Evolutionary conservation across 2,888 invertebrate species (phyloP), one percentile per base, ranked within the genome.

Genomic region (Plagodis pulveraria): DNA sequence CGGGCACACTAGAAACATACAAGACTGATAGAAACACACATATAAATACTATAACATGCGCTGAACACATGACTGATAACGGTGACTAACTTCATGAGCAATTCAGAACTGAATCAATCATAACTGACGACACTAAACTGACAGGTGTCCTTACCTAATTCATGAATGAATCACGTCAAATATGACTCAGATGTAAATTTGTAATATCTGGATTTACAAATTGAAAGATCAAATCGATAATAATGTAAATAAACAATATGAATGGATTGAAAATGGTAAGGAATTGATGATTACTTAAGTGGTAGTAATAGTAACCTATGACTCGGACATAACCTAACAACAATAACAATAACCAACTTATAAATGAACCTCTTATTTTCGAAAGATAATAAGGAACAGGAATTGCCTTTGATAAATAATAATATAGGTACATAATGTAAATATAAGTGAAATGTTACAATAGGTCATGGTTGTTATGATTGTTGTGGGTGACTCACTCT

Each of bases 1-100:
- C 89, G 88, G 90, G 89, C 88, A 87, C 73, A 87, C 87, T 74
- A 70, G 65, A 72, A 83, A 83, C 81, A 83, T 57, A 4, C 50
- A 66, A 10, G 43, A 53, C 47, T 49, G 32, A 47, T 43, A 60
- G 11, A 56, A 33, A 56, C 6, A 57, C n/a, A 57, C n/a, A 36
- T 36, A 36, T 49, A 11, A 46, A 40, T 52, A 49, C 22, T 36
- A 46, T n/a, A 64, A 53, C 65, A 62, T 48, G 42, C 22, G 10
- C 54, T 9, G 8, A 46, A 50, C 52, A 49, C 54, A 47, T 65
- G 57, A 55, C 58, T 63, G 62, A 66, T 56, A 58, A 51, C 53
- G n/a, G 55, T 63, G 54, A 56, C 48, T 54, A 58, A 65, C 56
- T 22, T 22, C 9, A 61, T 50, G 52, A 55, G 51, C 33, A 55